Percentiles rank a stretch among this genome's conserved stretches.
These are phyloP conservation scores for Darevskia mixta DNA, from an alignment of 2,797 vertebrate species.

Conservation along the genomic window DNA sequence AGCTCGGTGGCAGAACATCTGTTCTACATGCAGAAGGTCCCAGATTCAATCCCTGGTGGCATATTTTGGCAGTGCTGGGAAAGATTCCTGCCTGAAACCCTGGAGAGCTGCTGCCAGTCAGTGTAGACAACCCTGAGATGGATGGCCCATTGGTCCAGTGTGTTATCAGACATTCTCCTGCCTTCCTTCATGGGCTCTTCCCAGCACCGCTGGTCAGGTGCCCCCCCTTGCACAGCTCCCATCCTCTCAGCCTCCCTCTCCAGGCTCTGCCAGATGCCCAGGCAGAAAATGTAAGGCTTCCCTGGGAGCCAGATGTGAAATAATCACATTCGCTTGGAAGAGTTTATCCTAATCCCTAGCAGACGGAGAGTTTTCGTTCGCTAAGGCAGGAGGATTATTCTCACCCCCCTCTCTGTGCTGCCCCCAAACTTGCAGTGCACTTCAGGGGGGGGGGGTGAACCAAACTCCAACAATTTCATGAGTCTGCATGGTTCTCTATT, in stretches of 20 bases:
- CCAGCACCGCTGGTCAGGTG: no score
- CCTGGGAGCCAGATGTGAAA: conserved; percentile 8
- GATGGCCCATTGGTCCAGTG: no score
- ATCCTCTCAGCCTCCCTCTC: no score
- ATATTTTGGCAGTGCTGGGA: no score
- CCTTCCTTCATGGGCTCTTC: no score
- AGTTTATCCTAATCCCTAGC: background rate
- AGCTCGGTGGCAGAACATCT: background rate
- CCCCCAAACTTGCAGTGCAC: background rate
- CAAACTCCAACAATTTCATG: background rate
- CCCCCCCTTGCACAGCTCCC: no score
- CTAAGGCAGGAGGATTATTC: background rate
- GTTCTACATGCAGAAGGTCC: background rate
- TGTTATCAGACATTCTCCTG: no score
- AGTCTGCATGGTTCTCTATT: background rate
- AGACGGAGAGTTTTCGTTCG: background rate
- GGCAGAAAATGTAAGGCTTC: background rate
- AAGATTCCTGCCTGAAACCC: no score
- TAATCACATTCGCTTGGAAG: background rate
- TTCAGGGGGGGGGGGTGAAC: background rate
- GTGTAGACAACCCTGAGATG: no score
- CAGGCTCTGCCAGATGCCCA: background rate
- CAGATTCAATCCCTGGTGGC: background rate
- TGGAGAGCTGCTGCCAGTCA: no score
- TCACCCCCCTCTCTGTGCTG: background rate